phyloP scores from a whole-genome alignment of 2,797 vertebrate genomes.

The Oreochromis grahami region DNA sequence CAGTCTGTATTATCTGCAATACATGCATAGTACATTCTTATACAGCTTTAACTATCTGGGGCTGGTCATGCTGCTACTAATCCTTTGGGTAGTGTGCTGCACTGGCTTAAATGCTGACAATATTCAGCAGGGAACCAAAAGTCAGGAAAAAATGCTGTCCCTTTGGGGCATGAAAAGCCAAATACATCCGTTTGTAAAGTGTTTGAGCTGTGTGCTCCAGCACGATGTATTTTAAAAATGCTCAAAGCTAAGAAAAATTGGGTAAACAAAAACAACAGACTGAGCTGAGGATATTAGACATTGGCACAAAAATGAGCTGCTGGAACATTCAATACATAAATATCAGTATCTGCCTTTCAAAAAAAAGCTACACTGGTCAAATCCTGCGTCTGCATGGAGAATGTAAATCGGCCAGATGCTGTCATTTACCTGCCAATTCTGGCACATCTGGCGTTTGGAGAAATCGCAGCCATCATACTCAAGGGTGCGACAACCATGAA shows the following conservation, averaged over 20 bases:
- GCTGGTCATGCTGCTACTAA: neutral
- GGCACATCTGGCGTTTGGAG: slow-evolving; percentile 28
- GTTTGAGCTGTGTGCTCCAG: neutral
- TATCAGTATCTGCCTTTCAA: neutral
- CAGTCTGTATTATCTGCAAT: neutral
- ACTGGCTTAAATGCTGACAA: neutral
- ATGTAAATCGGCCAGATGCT: neutral
- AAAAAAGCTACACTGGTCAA: neutral
- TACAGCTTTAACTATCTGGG: neutral
- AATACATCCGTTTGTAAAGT: neutral
- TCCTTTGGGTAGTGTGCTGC: neutral
- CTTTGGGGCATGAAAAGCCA: neutral
- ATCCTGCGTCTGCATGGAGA: neutral
- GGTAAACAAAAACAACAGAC: neutral
- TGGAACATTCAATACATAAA: neutral
- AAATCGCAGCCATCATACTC: neutral
- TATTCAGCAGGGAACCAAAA: neutral
- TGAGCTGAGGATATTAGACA: neutral
- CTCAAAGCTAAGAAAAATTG: neutral
- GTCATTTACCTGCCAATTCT: neutral
- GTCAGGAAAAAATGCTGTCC: neutral
- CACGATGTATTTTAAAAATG: neutral
- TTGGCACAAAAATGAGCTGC: slow-evolving; percentile 13
- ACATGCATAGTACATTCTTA: neutral
- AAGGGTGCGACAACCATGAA: neutral